Base-by-base conservation (phyloP, 1,140 invertebrate genomes). In the Agrilus planipennis region DNA sequence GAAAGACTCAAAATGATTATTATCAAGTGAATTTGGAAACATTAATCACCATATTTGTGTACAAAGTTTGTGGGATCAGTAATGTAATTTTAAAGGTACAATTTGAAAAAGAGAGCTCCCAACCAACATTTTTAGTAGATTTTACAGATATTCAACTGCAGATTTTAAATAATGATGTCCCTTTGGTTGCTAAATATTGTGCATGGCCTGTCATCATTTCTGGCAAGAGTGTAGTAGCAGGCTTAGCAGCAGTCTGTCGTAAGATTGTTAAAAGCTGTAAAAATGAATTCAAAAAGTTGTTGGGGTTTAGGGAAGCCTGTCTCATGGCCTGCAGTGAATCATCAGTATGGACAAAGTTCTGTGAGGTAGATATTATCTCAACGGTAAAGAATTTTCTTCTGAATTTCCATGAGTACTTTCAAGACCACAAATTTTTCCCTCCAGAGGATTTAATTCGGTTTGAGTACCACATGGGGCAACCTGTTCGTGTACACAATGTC, bases 271-370 rank as follows among this genome's bases (percentile, higher is more conserved):
- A 74, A 54, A 12, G 20, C 35, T 45, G 47, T 46, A 9, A 43
- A 30, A 22, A 54, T 44, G 16, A 42, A 65, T 63, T 68, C 12
- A 64, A 68, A 15, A 62, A 68, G 12, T 60, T 84, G 19, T 59
- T 89, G 12, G 85, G 86, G 2, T 90, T 89, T 51, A 75, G 84
- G 42, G 71, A 73, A 32, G 73, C 77, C 30, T 89, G 86, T 57
- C 64, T 91, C 2, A 67, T 81, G 44, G 81, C 85, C 7, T 86
- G 84, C 48, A 80, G 83, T 11, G 86, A 92, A 68, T 71, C 77
- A 1, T 92, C 89, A 5, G 68, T 84, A 18, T 94, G 89, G 89
- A 93, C 89, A 0, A 84, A 81, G 52, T 90, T 90, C 57, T 93
- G 89, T 70, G 90, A 95, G 69, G 69, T 89, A 14, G 84, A 90